Base-by-base conservation (phyloP, 1,140 invertebrate genomes). In the Drosophila athabasca region DNA sequence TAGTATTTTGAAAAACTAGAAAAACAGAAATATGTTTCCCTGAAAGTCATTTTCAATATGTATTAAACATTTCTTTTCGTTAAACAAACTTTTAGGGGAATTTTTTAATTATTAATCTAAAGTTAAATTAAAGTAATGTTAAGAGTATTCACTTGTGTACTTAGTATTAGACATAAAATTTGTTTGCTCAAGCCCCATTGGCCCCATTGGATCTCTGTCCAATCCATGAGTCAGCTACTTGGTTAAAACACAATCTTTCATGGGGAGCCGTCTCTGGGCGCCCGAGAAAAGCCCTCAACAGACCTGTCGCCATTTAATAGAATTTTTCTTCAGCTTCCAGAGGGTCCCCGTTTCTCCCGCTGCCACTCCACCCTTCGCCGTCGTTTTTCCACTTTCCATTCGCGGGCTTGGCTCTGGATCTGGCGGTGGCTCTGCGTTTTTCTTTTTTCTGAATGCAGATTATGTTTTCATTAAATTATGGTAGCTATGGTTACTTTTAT, bases 381-480 rank as follows among this genome's bases (percentile, higher is more conserved):
- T 24, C 35, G 48, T 26, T 35, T 31, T 54, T 67, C 35, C 51
- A 75, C 31, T 74, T 54, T 67, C 26, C 45, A 75, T 24, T 74
- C 71, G 73, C 70, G 50, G 58, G 41, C 29, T 68, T 62, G 45
- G 46, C 54, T 57, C 46, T 52, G 49, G 69, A 35, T 17, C 39
- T 74, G 54, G 66, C 29, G 46, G 45, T 62, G 53, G 59, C 29
- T 67, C 70, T 66, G 66, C 66, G 71, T 62, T 57, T 50, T 55
- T 67, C 45, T 57, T 79, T 78, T 79, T 72, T 53, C 51, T 77
- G 83, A 77, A 79, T 88, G 71, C 76, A 88, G 84, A 88, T 88
- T 88, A 88, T 88, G 83, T 88, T 88, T 88, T 88, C 83, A 88
- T 88, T 88, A 88, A 89, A 88, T 88, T 88, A 89, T 89, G 66